Evolutionary conservation across 2,888 invertebrate species (phyloP).

Genomic region (Polyploca ridens): DNA sequence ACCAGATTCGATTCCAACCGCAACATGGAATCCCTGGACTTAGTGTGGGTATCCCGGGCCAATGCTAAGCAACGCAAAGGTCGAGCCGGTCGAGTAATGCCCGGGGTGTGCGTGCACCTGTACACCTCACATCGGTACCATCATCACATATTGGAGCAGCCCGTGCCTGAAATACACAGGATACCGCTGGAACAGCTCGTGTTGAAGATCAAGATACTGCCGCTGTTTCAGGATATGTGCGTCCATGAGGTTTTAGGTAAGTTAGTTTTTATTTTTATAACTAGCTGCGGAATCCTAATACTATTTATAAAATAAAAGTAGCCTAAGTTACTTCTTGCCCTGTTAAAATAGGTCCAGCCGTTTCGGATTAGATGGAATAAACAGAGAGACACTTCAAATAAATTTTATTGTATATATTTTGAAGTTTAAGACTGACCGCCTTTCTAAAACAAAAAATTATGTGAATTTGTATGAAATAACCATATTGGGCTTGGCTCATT

Average conservation of each 20-base stretch:
- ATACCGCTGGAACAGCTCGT: slow-evolving; percentile 94
- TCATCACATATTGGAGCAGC: slow-evolving; percentile 88
- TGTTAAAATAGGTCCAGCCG: too few species aligned
- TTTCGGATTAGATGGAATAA: too few species aligned
- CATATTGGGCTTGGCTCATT: too few species aligned
- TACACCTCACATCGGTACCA: slow-evolving; percentile 90
- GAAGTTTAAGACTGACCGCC: too few species aligned
- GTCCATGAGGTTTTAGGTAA: slow-evolving; percentile 82
- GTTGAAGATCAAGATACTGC: slow-evolving; percentile 89
- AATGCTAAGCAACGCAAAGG: slow-evolving; percentile 96
- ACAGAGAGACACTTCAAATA: too few species aligned
- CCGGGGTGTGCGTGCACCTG: slow-evolving; percentile 94
- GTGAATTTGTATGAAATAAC: too few species aligned
- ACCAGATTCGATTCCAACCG: slow-evolving; percentile 90
- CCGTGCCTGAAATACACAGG: slow-evolving; percentile 95
- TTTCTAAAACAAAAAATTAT: too few species aligned
- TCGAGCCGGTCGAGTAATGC: slow-evolving; percentile 95
- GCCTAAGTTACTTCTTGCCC: too few species aligned
- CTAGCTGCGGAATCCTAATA: slow-evolving; percentile 2
- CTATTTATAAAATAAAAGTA: too few species aligned
- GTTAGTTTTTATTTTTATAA: slow-evolving; percentile 24
- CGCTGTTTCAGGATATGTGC: slow-evolving; percentile 74
- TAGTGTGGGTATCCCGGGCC: slow-evolving; percentile 95
- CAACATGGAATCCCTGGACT: slow-evolving; percentile 94
- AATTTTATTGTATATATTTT: too few species aligned